Conservation (phyloP, 1,140 invertebrate genomes). For the Diorhabda elongata region DNA sequence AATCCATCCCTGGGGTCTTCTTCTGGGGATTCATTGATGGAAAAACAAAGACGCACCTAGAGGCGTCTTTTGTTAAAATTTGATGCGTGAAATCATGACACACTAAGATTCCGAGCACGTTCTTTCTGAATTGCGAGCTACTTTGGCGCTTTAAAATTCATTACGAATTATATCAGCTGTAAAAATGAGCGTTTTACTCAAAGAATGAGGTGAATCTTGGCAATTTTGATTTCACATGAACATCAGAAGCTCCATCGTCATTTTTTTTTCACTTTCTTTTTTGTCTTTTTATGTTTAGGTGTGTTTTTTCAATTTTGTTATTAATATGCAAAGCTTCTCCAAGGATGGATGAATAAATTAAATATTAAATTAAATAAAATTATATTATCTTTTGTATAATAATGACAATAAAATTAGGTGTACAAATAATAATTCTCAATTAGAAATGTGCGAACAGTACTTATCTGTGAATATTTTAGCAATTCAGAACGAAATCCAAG, state of each 20-base stretch:
- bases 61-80: slow-evolving; percentile 26
- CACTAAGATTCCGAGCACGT: slow-evolving; percentile 71
- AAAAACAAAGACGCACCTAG: slow-evolving; percentile 23
- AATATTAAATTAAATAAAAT: no score
- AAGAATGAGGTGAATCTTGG: slow-evolving; percentile 2
- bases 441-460: no score
- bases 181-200: slow-evolving; percentile 37
- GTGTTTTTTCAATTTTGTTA: no score
- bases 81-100: slow-evolving; percentile 15
- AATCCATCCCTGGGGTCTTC: slow-evolving; percentile 1
- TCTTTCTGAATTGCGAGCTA: slow-evolving; percentile 53
- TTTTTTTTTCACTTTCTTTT: no score
- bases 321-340: no score
- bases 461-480: no score
- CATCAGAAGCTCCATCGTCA: background rate
- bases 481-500: no score
- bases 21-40: background rate
- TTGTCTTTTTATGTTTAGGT: no score
- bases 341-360: no score
- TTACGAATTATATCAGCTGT: slow-evolving; percentile 46
- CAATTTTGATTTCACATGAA: slow-evolving; percentile 1
- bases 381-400: no score
- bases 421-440: no score
- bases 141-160: slow-evolving; percentile 45
- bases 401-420: no score